Conservation (phyloP, 30 jellyfish, hydroid and myxozoan genomes). For the Aurelia aurita complex sp. Pacific region DNA sequence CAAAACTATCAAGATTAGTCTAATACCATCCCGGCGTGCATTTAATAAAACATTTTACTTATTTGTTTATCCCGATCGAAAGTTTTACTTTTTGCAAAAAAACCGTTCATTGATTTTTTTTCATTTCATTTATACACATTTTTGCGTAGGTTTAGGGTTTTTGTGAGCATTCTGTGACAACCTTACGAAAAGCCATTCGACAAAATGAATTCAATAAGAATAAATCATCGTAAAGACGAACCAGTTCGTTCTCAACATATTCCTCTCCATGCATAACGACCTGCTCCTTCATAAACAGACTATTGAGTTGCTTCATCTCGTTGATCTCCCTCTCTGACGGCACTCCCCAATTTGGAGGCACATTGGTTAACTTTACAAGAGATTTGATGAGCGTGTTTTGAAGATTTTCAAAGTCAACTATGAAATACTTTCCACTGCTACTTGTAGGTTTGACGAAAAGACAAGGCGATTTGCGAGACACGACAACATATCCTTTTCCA, state of each 20-base stretch:
- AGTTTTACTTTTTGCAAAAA: too few species aligned
- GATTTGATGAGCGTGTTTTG: constrained; percentile 46
- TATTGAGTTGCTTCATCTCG: constrained; percentile 35
- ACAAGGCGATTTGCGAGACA: constrained; percentile 66
- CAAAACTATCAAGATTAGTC: too few species aligned
- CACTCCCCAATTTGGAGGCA: constrained; percentile 51
- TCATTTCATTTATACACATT: too few species aligned
- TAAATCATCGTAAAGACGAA: background rate
- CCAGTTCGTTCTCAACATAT: constrained; percentile 51
- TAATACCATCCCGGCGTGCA: too few species aligned
- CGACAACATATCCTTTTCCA: constrained; percentile 53
- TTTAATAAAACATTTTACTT: too few species aligned
- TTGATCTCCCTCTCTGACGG: constrained; percentile 34
- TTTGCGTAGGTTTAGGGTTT: too few species aligned
- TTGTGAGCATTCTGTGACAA: too few species aligned
- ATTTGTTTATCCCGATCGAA: too few species aligned
- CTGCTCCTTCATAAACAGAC: constrained; percentile 45
- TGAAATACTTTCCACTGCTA: constrained; percentile 38
- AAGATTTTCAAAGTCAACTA: constrained; percentile 41
- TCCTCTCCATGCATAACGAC: constrained; percentile 52
- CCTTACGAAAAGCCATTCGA: too few species aligned
- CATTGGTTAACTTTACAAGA: constrained; percentile 37
- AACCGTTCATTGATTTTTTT: too few species aligned
- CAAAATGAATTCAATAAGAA: too few species aligned
- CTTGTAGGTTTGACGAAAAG: constrained; percentile 25